phyloP scores from a whole-genome alignment of 2,888 invertebrate species.

The Deroplatys truncata region DNA sequence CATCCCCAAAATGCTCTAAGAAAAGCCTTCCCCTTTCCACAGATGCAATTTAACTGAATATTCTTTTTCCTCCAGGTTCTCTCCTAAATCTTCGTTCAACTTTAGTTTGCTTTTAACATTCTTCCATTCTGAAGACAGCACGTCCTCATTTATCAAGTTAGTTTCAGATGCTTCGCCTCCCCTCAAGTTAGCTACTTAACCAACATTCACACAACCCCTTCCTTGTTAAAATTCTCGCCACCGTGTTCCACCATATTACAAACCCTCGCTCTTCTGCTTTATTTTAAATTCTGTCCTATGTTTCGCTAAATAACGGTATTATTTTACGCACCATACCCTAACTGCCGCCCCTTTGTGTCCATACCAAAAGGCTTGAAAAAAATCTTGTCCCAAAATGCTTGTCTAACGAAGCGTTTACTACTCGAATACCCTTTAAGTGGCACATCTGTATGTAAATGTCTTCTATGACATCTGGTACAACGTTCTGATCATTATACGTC shows the following conservation, averaged over 20 bases:
- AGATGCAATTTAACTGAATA: slow-evolving; percentile 12
- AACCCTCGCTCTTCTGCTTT: slow-evolving; percentile 14
- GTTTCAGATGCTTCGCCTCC: neutral
- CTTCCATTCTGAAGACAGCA: slow-evolving; percentile 27
- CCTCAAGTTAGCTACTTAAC: slow-evolving; percentile 1
- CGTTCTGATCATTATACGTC: too few species aligned
- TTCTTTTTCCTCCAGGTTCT: slow-evolving; percentile 7
- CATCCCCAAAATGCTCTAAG: neutral
- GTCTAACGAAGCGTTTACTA: neutral
- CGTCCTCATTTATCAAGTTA: slow-evolving; percentile 24
- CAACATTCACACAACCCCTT: slow-evolving; percentile 1
- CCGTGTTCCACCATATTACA: slow-evolving; percentile 22
- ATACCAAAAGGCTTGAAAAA: neutral
- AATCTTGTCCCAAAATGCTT: neutral
- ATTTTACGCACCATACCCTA: slow-evolving; percentile 12
- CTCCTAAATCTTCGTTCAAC: slow-evolving; percentile 26
- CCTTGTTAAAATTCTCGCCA: slow-evolving; percentile 28
- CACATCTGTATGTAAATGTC: neutral
- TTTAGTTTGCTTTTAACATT: slow-evolving; percentile 26
- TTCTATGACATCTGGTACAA: too few species aligned
- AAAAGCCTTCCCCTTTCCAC: neutral
- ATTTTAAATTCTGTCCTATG: slow-evolving; percentile 24
- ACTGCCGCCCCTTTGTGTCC: neutral
- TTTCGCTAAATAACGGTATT: slow-evolving; percentile 25
- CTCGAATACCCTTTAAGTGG: neutral